phyloP scores from a whole-genome alignment of 1,140 invertebrate species.

The Steinernema feltiae region DNA sequence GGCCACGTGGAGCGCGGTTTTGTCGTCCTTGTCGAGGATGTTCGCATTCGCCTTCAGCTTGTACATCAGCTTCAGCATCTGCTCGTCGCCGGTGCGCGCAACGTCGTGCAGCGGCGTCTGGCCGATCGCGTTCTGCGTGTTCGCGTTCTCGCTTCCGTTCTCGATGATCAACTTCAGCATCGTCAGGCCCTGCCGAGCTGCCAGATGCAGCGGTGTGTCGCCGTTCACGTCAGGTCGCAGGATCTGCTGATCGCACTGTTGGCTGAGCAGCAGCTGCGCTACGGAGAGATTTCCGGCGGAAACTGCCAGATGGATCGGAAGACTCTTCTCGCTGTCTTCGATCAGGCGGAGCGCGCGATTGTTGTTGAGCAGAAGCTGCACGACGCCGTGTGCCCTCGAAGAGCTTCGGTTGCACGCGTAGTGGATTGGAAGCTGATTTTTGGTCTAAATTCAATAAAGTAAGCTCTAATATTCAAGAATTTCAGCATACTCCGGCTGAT shows the following conservation, averaged over 20 bases:
- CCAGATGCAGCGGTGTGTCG: conserved; percentile 51
- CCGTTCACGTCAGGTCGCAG: conserved; percentile 41
- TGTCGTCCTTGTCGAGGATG: conserved; percentile 79
- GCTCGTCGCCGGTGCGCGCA: conserved; percentile 87
- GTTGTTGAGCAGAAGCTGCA: conserved; percentile 41
- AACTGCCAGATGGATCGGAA: conserved; percentile 52
- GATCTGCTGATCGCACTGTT: conserved; percentile 42
- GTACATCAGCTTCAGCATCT: conserved; percentile 87
- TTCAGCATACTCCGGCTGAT: conserved; percentile 45
- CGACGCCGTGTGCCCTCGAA: conserved; percentile 32
- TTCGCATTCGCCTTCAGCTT: conserved; percentile 84
- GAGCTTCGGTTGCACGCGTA: conserved; percentile 42
- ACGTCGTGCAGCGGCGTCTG: conserved; percentile 88
- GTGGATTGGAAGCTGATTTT: conserved; percentile 47
- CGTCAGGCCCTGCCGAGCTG: conserved; percentile 38
- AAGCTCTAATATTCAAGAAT: neutral
- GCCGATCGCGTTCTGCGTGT: conserved; percentile 62
- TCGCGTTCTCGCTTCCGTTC: conserved; percentile 46
- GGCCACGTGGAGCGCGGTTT: conserved; percentile 87
- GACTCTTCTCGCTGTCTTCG: conserved; percentile 33
- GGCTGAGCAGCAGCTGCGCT: conserved; percentile 40
- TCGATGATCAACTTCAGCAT: conserved; percentile 43
- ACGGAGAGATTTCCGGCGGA: conserved; percentile 42
- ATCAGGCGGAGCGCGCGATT: conserved; percentile 34
- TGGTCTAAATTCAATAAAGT: conserved; percentile 33